A percentile compares a stretch with the other conserved stretches of the same genome.
phyloP scores from a whole-genome alignment of 23 tunicate species.

The Oikopleura vanhoeffeni region DNA sequence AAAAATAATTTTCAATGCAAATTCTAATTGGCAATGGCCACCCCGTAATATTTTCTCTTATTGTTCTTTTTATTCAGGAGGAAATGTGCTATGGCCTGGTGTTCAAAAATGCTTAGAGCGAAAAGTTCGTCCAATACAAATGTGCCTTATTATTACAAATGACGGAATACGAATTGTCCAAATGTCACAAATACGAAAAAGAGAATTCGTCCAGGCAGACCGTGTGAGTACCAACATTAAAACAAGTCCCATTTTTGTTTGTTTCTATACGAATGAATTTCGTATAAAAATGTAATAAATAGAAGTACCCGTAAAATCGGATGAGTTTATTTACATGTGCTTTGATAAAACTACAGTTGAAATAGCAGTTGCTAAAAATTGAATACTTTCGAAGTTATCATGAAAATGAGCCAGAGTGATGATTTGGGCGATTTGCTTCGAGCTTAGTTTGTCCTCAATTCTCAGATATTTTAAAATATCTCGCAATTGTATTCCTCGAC shows the following conservation, averaged over 20 bases:
- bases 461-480: not conserved
- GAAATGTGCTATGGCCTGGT: not conserved
- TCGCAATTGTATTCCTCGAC: not conserved
- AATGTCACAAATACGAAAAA: not conserved
- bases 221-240: not conserved
- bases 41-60: too few relatives aligned
- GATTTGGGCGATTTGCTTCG: not conserved
- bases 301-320: too few relatives aligned
- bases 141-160: not conserved
- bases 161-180: not conserved
- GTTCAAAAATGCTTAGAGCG: not conserved
- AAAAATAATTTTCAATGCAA: too few relatives aligned
- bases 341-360: not conserved
- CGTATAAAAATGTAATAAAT: too few relatives aligned
- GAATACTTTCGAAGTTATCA: not conserved
- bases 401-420: not conserved
- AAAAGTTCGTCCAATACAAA: not conserved
- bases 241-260: not conserved
- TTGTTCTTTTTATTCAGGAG: too few relatives aligned
- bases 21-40: too few relatives aligned
- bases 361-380: not conserved
- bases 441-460: not conserved
- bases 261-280: not conserved
- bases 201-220: not conserved
- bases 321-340: not conserved